phyloP scores from a whole-genome alignment of 2,888 invertebrate species.

The Celastrina argiolus region DNA sequence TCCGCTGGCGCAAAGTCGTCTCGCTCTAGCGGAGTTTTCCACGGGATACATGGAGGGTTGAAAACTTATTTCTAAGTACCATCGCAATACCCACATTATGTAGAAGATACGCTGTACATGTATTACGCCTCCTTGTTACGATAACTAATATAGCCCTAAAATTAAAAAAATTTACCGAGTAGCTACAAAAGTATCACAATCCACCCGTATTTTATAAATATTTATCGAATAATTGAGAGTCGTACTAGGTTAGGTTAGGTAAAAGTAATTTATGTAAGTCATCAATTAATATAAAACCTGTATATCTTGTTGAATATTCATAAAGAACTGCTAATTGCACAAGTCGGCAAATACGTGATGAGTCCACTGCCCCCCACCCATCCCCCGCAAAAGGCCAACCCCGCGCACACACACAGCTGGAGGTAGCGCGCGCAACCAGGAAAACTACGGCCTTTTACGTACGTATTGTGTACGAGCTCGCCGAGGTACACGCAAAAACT shows the following conservation, averaged over 20 bases:
- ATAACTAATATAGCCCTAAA: no score
- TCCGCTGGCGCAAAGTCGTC: slow-evolving; percentile 70
- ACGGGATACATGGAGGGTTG: slow-evolving; percentile 39
- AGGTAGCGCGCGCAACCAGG: slow-evolving; percentile 70
- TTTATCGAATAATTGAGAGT: not conserved
- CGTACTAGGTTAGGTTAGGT: slow-evolving; percentile 22
- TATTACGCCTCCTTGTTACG: not conserved
- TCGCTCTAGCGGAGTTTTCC: slow-evolving; percentile 68
- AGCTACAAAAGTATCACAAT: not conserved
- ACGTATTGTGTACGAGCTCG: slow-evolving; percentile 72
- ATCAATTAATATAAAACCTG: slow-evolving; percentile 70
- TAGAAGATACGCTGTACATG: not conserved
- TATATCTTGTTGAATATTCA: slow-evolving; percentile 71
- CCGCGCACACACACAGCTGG: slow-evolving; percentile 44
- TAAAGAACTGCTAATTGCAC: slow-evolving; percentile 77
- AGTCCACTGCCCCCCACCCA: slow-evolving; percentile 49
- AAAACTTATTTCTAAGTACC: slow-evolving; percentile 16
- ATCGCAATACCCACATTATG: not conserved
- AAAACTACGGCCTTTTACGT: slow-evolving; percentile 75
- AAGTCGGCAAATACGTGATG: slow-evolving; percentile 70
- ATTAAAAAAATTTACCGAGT: not conserved
- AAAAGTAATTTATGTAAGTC: slow-evolving; percentile 44
- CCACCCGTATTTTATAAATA: not conserved
- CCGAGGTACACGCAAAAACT: slow-evolving; percentile 44
- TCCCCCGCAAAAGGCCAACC: slow-evolving; percentile 67